Percentiles rank a stretch among this genome's conserved stretches.
phyloP scores from a whole-genome alignment of 2,797 vertebrate species.

The Rhinogobio ventralis region DNA sequence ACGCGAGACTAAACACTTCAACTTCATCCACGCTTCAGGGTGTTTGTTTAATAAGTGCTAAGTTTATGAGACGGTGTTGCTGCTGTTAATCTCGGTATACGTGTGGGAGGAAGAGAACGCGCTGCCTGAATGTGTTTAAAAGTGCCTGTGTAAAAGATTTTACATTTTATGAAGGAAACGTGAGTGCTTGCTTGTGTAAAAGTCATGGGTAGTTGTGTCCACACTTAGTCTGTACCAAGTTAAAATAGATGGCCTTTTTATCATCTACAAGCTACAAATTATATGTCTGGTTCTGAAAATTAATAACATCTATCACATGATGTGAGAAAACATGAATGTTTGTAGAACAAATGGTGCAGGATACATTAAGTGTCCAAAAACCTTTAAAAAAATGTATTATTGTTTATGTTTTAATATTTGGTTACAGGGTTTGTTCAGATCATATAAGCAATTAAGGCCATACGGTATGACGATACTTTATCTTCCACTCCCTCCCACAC shows the following conservation, averaged over 20 bases:
- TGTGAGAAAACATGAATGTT: not conserved
- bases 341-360: no score
- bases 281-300: not conserved
- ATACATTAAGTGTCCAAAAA: no score
- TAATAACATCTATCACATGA: not conserved
- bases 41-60: slow-evolving; percentile 15
- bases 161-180: not conserved
- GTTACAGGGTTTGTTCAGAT: no score
- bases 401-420: no score
- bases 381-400: not conserved
- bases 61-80: slow-evolving; percentile 5
- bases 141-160: no score
- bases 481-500: no score
- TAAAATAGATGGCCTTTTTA: not conserved
- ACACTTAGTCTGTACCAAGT: not conserved
- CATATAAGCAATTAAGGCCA: no score
- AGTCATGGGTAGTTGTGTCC: not conserved
- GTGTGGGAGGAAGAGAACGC: not conserved
- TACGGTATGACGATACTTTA: no score
- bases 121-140: not conserved
- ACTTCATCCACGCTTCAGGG: slow-evolving; percentile 3
- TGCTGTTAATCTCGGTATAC: not conserved
- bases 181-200: not conserved
- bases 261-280: not conserved
- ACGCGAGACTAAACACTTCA: slow-evolving; percentile 37